Base-by-base conservation (phyloP, 2,888 invertebrate genomes). In the Drosophila kuntzei region DNA sequence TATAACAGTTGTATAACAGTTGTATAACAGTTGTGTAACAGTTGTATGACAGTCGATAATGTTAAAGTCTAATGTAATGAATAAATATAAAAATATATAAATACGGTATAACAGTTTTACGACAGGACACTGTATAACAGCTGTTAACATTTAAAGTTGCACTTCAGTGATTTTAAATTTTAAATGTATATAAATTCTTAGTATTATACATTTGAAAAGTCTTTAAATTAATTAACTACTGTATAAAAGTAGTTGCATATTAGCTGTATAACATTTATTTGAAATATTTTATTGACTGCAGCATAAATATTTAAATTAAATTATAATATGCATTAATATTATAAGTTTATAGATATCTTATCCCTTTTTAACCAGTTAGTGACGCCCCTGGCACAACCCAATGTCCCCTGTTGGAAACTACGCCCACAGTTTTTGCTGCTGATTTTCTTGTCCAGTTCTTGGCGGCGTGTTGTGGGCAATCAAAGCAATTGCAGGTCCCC, bases 401-500 rank as follows among this genome's bases (percentile, higher is more conserved):
- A 34, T n/a, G n/a, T n/a, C 12, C 39, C 18, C 12, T 16, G 16
- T 37, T n/a, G 25, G n/a, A 16, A 58, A 55, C 44, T 39, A 72
- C 77, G 70, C 65, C 70, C 70, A 70, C 64, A 43, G 76, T 66
- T 72, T 47, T 51, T 70, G 57, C 60, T 44, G 47, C 25, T 47
- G 44, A 29, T 64, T 44, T 44, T 36, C 18, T 58, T 58, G 75
- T 65, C 64, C 73, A 73, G 70, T 43, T 63, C 63, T 66, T 70
- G 65, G 67, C 87, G 78, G 84, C 71, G 78, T 80, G 72, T 71
- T 74, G 69, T 81, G 71, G 74, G 71, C 88, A 87, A 87, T 83
- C 83, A 83, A 83, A 85, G 83, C 82, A 84, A 87, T 87, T 82
- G 82, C 81, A 84, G 71, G 51, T 61, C 72, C 62, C 69, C 64